phyloP scores from a whole-genome alignment of 2,888 invertebrate genomes.

The Eupeodes luniger region DNA sequence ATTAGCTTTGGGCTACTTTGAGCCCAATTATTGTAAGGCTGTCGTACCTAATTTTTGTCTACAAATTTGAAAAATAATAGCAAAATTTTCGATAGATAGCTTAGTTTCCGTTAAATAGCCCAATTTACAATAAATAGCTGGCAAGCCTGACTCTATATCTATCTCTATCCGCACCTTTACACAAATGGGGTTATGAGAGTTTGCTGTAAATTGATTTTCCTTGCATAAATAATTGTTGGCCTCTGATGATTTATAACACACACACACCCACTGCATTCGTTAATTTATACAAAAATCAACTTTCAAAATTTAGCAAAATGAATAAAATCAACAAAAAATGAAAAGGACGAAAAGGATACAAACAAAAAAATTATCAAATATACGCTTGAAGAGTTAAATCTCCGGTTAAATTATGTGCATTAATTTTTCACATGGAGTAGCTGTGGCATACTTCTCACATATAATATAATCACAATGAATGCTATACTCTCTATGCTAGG shows the following conservation, averaged over 20 bases:
- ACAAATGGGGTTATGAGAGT: slow-evolving; percentile 4
- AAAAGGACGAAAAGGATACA: neutral
- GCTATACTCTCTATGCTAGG: neutral
- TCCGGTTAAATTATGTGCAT: slow-evolving; percentile 61
- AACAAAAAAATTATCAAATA: neutral
- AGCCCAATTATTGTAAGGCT: too few species aligned
- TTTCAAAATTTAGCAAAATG: slow-evolving; percentile 45
- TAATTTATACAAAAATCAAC: slow-evolving; percentile 57
- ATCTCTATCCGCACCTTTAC: neutral
- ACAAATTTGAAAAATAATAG: too few species aligned
- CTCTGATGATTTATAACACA: slow-evolving; percentile 39
- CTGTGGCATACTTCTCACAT: slow-evolving; percentile 8
- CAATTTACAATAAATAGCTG: too few species aligned
- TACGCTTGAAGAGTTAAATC: slow-evolving; percentile 44
- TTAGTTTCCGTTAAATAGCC: too few species aligned
- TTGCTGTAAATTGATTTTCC: slow-evolving; percentile 54
- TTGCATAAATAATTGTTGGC: slow-evolving; percentile 49
- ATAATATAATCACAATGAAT: slow-evolving; percentile 2
- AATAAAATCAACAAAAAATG: slow-evolving; percentile 10
- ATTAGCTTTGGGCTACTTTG: too few species aligned
- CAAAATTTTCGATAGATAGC: too few species aligned
- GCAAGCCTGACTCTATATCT: too few species aligned
- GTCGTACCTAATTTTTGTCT: too few species aligned
- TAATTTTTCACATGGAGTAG: slow-evolving; percentile 48
- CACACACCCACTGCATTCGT: slow-evolving; percentile 26